Conservation (phyloP, 2,797 vertebrate species). For the Rhinella marina region DNA sequence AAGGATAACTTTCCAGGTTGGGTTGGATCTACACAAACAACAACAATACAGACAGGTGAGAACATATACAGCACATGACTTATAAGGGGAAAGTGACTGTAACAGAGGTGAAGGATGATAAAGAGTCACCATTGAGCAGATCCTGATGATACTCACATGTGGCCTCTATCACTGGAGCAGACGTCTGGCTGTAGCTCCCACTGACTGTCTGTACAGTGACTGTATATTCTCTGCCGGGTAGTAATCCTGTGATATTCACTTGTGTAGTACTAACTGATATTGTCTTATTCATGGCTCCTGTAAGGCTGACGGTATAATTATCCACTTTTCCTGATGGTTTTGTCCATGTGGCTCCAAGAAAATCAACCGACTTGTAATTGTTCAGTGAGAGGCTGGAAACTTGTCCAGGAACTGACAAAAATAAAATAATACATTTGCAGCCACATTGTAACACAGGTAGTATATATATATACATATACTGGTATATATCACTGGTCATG, state of each 20-base stretch:
- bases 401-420: not conserved
- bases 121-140: no score
- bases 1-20: no score
- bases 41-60: no score
- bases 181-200: not conserved
- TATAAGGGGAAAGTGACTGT: no score
- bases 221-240: not conserved
- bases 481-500: no score
- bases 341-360: not conserved
- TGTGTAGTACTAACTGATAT: not conserved
- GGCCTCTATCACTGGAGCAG: conserved; percentile 2
- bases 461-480: no score
- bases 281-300: not conserved
- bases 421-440: no score
- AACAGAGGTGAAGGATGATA: no score
- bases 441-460: no score
- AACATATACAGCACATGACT: no score
- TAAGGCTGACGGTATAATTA: not conserved
- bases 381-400: not conserved
- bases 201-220: not conserved
- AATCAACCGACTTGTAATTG: not conserved
- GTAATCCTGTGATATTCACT: not conserved
- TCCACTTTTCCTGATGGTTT: not conserved
- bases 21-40: no score
- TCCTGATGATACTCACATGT: not conserved